Evolutionary conservation across 64 coral and sea anemone genomes (phyloP), one percentile per base, ranked within the genome.

Genomic region (Montipora sp.): DNA sequence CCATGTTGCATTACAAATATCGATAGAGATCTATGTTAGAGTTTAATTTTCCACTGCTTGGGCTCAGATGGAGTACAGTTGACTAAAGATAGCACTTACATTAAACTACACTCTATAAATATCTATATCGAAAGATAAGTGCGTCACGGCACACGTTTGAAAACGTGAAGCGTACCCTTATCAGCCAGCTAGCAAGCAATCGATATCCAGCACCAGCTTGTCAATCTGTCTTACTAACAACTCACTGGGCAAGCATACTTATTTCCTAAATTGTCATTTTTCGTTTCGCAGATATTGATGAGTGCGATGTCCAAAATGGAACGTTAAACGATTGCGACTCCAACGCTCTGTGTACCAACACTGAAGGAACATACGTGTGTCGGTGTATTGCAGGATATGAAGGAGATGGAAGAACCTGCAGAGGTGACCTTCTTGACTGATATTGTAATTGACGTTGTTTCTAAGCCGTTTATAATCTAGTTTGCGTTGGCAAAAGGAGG

Each of bases 341-440:
- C 27, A 89, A 79, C 77, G 90, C 91, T 24, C 14, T 75, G 63
- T 93, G 91, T 19, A 79, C 47, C 48, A 93, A 93, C 73, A 87
- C 47, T 3, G 55, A 51, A 60, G 91, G 91, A 21, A 88, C 91
- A 12, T 88, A 93, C 79, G 27, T 55, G 8, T 93, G 91, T 80
- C 83, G 48, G 3, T 93, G 91, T 22, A 27, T 66, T 8, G 14
- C 14, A 14, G 91, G 91, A 49, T 93, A 69, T 48, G 24, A 36
- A 3, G 83, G 75, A 14, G 83, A 88, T 47, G 83, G 90, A 24
- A 60, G 75, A 51, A 65, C 20, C 3, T 92, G 90, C 45, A 75
- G 20, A 92, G 90, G 80, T 92, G 51, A 49, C 5, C 6, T 3
- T 57, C 53, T 8, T 6, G 53, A 6, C 11, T 57, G 11, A 8